Conservation (phyloP, 1,140 invertebrate genomes). For the Helicorthomorpha holstii region DNA sequence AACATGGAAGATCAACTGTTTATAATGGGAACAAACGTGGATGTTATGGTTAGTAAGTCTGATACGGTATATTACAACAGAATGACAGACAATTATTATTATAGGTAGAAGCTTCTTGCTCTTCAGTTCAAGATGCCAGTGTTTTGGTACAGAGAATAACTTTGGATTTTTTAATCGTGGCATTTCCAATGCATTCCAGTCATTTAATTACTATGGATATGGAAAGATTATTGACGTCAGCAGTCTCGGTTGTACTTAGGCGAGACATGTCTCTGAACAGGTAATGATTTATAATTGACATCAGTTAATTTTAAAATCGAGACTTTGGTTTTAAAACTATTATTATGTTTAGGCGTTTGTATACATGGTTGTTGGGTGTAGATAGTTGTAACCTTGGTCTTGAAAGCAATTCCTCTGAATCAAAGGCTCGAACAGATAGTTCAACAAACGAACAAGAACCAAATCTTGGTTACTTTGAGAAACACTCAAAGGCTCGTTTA, state of each 20-base stretch:
- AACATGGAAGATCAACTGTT: slow-evolving; percentile 68
- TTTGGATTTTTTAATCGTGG: slow-evolving; percentile 63
- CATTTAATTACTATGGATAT: slow-evolving; percentile 56
- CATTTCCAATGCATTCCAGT: slow-evolving; percentile 70
- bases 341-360: slow-evolving; percentile 42
- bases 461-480: slow-evolving; percentile 64
- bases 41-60: slow-evolving; percentile 49
- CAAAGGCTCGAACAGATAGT: no score
- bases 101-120: slow-evolving; percentile 45
- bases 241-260: slow-evolving; percentile 62
- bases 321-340: slow-evolving; percentile 2
- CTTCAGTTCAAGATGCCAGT: slow-evolving; percentile 57
- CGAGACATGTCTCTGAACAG: slow-evolving; percentile 84
- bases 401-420: no score
- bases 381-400: no score
- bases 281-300: slow-evolving; percentile 26
- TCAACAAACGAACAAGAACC: no score
- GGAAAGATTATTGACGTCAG: slow-evolving; percentile 56
- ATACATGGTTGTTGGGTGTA: slow-evolving; percentile 62
- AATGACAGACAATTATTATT: no score
- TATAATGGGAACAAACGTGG: slow-evolving; percentile 69
- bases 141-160: slow-evolving; percentile 74
- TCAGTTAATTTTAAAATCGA: slow-evolving; percentile 11
- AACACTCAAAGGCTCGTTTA: slow-evolving; percentile 44
- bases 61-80: slow-evolving; percentile 4